phyloP scores from a whole-genome alignment of 92 coral and sea anemone species.

The Umimayanthus chanpuru region DNA sequence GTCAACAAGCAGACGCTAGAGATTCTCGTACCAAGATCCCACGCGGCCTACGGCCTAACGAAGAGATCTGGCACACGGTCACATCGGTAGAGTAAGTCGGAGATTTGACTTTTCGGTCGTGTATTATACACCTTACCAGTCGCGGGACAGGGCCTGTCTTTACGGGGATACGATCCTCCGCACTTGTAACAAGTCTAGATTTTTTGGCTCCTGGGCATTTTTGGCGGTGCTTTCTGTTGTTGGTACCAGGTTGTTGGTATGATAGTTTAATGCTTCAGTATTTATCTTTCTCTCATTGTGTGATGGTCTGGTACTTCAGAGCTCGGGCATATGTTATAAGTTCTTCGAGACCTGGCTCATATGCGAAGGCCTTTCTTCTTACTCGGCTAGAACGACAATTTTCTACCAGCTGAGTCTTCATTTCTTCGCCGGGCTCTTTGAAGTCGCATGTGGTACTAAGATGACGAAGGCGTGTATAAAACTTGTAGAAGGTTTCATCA shows the following conservation, averaged over 20 bases:
- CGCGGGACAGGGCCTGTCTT: conserved; percentile 17
- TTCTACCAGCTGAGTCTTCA: background rate
- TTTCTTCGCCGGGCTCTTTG: conserved; percentile 25
- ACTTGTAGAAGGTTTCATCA: conserved; percentile 21
- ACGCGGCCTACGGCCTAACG: too few relatives aligned
- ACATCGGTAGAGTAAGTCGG: too few relatives aligned
- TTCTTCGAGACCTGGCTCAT: conserved; percentile 2
- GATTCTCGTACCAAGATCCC: too few relatives aligned
- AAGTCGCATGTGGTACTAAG: conserved; percentile 23
- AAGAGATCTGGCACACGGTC: too few relatives aligned
- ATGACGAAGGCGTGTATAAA: conserved; percentile 15
- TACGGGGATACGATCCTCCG: conserved; percentile 22
- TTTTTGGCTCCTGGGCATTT: conserved; percentile 22
- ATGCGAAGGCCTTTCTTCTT: conserved; percentile 12
- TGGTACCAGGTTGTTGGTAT: too few relatives aligned
- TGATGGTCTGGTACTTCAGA: conserved; percentile 28
- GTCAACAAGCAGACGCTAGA: too few relatives aligned
- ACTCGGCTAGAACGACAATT: conserved; percentile 25
- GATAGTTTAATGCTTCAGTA: conserved; percentile 8
- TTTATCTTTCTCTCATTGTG: conserved; percentile 27
- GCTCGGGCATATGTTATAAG: conserved; percentile 24
- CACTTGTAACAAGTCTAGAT: conserved; percentile 27
- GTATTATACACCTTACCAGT: background rate
- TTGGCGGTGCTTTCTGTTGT: conserved; percentile 19
- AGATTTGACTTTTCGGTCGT: too few relatives aligned